Percentiles rank a stretch among this genome's conserved stretches.
Evolutionary conservation across 2,888 invertebrate species (phyloP).

Genomic region (Eugnorisma glareosa): DNA sequence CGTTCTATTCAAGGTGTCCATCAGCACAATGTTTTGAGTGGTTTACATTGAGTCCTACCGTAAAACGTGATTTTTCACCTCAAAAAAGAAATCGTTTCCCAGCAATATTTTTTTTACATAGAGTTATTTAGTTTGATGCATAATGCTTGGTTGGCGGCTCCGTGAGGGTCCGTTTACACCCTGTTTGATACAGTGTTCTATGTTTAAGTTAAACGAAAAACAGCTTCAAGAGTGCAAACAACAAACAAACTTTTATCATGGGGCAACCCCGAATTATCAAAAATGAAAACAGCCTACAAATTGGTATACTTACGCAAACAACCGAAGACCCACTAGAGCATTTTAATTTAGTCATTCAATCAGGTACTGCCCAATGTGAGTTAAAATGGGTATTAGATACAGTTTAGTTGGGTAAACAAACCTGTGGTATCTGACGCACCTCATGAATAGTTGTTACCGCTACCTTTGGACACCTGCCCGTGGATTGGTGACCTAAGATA

Average conservation of each 20-base stretch:
- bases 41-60: no score
- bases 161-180: no score
- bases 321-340: not conserved
- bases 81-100: no score
- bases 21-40: no score
- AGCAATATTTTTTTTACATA: no score
- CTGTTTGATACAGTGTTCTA: no score
- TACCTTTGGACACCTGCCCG: constrained; percentile 12
- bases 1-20: no score
- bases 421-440: not conserved
- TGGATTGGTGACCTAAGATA: not conserved
- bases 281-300: not conserved
- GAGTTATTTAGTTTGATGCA: no score
- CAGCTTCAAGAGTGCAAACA: not conserved
- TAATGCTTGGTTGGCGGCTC: no score
- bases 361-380: not conserved
- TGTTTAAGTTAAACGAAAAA: not conserved
- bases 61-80: no score
- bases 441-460: constrained; percentile 8
- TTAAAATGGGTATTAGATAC: not conserved
- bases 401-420: not conserved
- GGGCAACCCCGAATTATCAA: not conserved
- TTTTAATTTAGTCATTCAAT: not conserved
- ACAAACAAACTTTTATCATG: not conserved
- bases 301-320: not conserved